Conservation (phyloP, 2,888 invertebrate genomes). For the Cybosia mesomella region DNA sequence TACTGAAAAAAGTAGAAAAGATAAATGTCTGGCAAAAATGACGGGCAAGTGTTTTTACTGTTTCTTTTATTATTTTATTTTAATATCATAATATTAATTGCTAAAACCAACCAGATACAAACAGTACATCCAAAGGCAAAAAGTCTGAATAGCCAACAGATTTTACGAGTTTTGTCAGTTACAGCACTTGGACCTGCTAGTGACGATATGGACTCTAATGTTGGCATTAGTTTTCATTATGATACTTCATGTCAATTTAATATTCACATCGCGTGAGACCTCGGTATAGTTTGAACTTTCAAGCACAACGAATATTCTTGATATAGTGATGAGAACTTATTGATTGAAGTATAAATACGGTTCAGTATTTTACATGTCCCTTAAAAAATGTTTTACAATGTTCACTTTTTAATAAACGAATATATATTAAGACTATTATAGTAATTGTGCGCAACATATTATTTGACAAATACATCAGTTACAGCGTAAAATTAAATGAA, state of each 20-base stretch:
- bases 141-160: background rate
- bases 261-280: conserved; percentile 76
- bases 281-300: conserved; percentile 66
- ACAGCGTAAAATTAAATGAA: too few relatives aligned
- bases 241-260: conserved; percentile 68
- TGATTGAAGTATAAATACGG: conserved; percentile 56
- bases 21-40: too few relatives aligned
- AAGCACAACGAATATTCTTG: conserved; percentile 59
- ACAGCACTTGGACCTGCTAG: background rate
- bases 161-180: background rate
- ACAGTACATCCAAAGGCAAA: background rate
- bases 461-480: too few relatives aligned
- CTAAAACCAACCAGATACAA: too few relatives aligned
- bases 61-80: too few relatives aligned
- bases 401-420: background rate
- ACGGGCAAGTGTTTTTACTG: too few relatives aligned
- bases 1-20: too few relatives aligned
- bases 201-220: background rate
- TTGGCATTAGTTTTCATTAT: conserved; percentile 47
- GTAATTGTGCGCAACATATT: too few relatives aligned
- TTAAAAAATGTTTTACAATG: background rate
- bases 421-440: background rate
- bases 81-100: too few relatives aligned
- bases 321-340: conserved; percentile 65
- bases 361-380: conserved; percentile 23